Percentiles rank a stretch among this genome's conserved stretches.
Evolutionary conservation across 2,888 invertebrate genomes (phyloP).

Genomic region (Leptopilina drosophilae): DNA sequence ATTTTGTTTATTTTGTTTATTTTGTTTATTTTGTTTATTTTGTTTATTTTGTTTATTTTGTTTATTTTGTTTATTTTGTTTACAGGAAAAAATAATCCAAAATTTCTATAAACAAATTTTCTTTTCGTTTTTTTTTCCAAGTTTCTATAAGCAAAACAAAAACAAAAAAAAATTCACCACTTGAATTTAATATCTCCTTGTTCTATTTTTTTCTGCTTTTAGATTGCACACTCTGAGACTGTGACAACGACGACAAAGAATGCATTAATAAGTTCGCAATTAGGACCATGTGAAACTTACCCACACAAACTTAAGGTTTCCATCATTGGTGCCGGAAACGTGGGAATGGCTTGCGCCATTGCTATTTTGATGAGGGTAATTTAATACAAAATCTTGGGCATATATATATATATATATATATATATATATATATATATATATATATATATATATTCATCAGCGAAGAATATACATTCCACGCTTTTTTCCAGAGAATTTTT

Average conservation of each 20-base stretch:
- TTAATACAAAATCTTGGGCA: slow-evolving; percentile 27
- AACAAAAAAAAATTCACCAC: neutral
- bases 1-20: no score
- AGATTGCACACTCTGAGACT: neutral
- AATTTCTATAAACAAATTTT: no score
- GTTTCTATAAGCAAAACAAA: no score
- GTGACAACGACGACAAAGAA: slow-evolving; percentile 67
- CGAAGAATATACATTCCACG: neutral
- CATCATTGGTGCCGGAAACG: slow-evolving; percentile 75
- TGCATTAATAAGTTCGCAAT: slow-evolving; percentile 68
- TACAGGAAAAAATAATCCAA: no score
- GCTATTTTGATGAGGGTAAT: slow-evolving; percentile 78
- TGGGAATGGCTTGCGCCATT: slow-evolving; percentile 80
- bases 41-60: no score
- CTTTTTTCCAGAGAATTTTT: neutral
- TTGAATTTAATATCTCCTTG: neutral
- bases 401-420: neutral
- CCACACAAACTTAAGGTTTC: slow-evolving; percentile 69
- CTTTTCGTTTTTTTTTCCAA: no score
- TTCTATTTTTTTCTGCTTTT: neutral
- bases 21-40: no score
- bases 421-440: neutral
- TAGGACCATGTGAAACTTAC: slow-evolving; percentile 64
- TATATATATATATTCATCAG: neutral
- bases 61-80: no score